These are phyloP conservation scores for Oreotrochilus melanogaster DNA, from an alignment of 2,113 vertebrate species.

Conservation along the genomic window DNA sequence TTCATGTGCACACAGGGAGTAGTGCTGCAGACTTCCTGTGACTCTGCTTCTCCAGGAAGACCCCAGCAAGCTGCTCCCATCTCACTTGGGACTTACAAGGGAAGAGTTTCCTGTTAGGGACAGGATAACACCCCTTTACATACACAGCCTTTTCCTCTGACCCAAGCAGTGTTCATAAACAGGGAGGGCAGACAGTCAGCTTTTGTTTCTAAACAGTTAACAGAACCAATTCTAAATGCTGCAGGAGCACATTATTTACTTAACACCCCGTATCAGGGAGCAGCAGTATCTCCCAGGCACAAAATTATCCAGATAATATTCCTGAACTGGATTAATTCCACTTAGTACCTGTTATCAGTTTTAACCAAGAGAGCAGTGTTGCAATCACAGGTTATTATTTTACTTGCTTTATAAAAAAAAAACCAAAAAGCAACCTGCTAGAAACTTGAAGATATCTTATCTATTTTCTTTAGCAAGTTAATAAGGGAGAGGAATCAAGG, in stretches of 20 bases:
- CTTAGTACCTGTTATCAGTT: not conserved
- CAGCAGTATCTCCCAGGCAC: not conserved
- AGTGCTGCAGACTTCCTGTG: not conserved
- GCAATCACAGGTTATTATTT: not conserved
- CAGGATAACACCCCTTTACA: constrained; percentile 1
- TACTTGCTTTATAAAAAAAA: not conserved
- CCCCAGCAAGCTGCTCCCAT: not conserved
- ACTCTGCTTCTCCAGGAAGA: constrained; percentile 4
- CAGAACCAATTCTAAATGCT: constrained; percentile 4
- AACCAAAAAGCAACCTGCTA: not conserved
- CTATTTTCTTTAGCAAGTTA: not conserved
- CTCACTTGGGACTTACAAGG: not conserved
- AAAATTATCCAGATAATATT: not conserved
- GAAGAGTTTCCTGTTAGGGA: constrained; percentile 47
- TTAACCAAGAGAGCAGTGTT: not conserved
- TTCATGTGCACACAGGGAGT: not conserved
- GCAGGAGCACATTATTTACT: not conserved
- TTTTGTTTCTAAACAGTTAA: constrained; percentile 19
- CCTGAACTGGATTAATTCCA: not conserved
- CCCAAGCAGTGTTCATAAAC: not conserved
- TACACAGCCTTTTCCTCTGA: constrained; percentile 21
- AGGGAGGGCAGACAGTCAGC: not conserved
- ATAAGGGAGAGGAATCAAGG: not conserved
- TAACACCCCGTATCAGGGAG: not conserved
- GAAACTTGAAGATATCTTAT: not conserved